Percentiles rank a stretch among this genome's conserved stretches.
Conservation (phyloP, 2,888 invertebrate species). For the Tetramorium bicarinatum region DNA sequence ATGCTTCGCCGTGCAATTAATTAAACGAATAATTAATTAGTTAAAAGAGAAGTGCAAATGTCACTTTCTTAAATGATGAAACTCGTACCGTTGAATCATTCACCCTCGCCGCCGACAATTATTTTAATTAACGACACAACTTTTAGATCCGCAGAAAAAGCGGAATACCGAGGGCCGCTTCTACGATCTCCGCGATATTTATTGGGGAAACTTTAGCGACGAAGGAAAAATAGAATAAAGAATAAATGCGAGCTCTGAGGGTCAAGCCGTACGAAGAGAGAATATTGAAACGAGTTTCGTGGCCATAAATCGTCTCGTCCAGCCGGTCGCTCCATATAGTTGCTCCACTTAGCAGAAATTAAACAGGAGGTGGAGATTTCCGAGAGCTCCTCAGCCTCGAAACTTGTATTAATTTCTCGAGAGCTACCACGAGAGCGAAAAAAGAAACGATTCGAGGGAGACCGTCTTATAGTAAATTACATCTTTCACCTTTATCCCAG, state of each 20-base stretch:
- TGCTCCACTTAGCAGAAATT: constrained; percentile 66
- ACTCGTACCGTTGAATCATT: constrained; percentile 7
- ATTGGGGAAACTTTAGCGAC: constrained; percentile 64
- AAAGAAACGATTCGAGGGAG: background rate
- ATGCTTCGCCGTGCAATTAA: background rate
- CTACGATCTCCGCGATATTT: constrained; percentile 62
- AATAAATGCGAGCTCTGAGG: constrained; percentile 9
- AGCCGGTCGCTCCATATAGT: constrained; percentile 25
- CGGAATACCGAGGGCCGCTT: constrained; percentile 18
- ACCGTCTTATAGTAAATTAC: background rate
- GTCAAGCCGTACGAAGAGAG: constrained; percentile 40
- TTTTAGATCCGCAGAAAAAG: constrained; percentile 32
- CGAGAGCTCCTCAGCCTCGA: background rate
- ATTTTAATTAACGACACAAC: constrained; percentile 67
- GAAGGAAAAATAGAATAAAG: constrained; percentile 37
- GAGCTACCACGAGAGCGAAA: background rate
- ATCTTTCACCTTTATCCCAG: constrained; percentile 1
- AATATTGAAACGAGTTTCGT: constrained; percentile 70
- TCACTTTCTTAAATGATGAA: constrained; percentile 7
- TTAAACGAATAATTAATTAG: constrained; percentile 33
- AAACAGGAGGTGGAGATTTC: constrained; percentile 55
- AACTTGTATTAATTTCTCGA: constrained; percentile 39
- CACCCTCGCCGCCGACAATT: constrained; percentile 49
- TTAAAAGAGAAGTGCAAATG: background rate
- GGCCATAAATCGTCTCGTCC: constrained; percentile 64